Evolutionary conservation across 2,888 invertebrate genomes (phyloP).

Genomic region (Macropis europaea): DNA sequence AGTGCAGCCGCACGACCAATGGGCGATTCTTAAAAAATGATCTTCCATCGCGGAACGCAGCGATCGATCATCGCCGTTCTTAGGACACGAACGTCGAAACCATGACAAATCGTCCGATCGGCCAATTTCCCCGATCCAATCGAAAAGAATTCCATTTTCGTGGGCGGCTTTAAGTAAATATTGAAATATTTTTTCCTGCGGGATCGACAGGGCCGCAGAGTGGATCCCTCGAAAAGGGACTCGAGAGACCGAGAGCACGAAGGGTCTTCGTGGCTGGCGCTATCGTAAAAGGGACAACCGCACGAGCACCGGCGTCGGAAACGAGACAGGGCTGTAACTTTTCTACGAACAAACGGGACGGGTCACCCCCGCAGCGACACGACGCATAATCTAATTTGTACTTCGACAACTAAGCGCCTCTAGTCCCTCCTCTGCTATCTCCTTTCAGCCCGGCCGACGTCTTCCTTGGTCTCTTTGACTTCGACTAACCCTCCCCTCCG

Average conservation of each 20-base stretch:
- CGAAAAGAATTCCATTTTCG: constrained; percentile 50
- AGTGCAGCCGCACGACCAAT: not conserved
- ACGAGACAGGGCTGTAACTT: constrained; percentile 71
- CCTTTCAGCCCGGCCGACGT: not conserved
- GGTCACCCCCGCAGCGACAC: constrained; percentile 73
- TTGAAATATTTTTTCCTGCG: constrained; percentile 72
- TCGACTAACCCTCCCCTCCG: constrained; percentile 1
- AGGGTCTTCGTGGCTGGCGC: constrained; percentile 48
- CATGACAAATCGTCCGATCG: constrained; percentile 8
- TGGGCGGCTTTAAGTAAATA: constrained; percentile 71
- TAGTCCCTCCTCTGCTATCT: constrained; percentile 12
- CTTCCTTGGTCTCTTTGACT: constrained; percentile 18
- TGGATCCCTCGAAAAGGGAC: constrained; percentile 23
- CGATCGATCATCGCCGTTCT: not conserved
- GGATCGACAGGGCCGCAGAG: constrained; percentile 56
- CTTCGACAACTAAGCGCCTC: constrained; percentile 69
- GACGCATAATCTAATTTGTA: constrained; percentile 77
- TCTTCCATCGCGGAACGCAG: not conserved
- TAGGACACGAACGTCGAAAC: not conserved
- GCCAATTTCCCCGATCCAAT: constrained; percentile 19
- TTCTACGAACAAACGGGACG: constrained; percentile 69
- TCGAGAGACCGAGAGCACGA: constrained; percentile 26
- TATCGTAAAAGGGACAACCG: constrained; percentile 47
- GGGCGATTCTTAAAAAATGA: not conserved
- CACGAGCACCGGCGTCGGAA: constrained; percentile 42